Base-by-base conservation (phyloP, 2,888 invertebrate genomes). In the Thecocarcelia acutangulata region DNA sequence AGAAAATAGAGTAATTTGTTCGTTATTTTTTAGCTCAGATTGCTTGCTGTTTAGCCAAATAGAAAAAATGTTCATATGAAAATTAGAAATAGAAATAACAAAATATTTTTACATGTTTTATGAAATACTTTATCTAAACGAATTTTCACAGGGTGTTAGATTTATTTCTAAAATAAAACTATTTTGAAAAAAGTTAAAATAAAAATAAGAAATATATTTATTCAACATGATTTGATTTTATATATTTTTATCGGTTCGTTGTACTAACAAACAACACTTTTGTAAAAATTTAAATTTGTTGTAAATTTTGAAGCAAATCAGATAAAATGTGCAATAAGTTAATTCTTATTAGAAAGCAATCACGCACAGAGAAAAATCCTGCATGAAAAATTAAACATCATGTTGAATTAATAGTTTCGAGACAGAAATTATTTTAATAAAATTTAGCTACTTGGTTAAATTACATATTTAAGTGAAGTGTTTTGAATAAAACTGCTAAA, bases 1-100 rank as follows among this genome's bases (percentile, higher is more conserved):
- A 88, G 88, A 88, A 88, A 87, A 85, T 83, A 54, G 56, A 56
- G 58, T 54, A 58, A 4, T 33, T 56, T 63, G 13, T 64, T 46
- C 46, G 17, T 48, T 28, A 40, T 58, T 66, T 50, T 66, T 8
- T 83, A 66, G 87, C 85, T 87, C 85, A 83, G 84, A 83, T 85
- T 84, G 83, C 69, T 73, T 72, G 66, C 68, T 75, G 76, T 63
- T 76, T 46, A 74, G 56, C 63, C 58, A 48, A 77, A 58, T 58
- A 3, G 28, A 54, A 50, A 3, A 40, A 75, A 59, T 42, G 42
- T 21, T 24, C 24, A n/a, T 46, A 48, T 52, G 8, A 28, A 74
- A 59, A 50, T 28, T 48, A 28, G 58, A 64, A 46, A 37, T 21
- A 33, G 11, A 50, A 46, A 46, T 54, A 44, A 64, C 59, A 37